These are phyloP conservation scores for Morpho helenor DNA, from an alignment of 2,888 invertebrate species.

Conservation along the genomic window DNA sequence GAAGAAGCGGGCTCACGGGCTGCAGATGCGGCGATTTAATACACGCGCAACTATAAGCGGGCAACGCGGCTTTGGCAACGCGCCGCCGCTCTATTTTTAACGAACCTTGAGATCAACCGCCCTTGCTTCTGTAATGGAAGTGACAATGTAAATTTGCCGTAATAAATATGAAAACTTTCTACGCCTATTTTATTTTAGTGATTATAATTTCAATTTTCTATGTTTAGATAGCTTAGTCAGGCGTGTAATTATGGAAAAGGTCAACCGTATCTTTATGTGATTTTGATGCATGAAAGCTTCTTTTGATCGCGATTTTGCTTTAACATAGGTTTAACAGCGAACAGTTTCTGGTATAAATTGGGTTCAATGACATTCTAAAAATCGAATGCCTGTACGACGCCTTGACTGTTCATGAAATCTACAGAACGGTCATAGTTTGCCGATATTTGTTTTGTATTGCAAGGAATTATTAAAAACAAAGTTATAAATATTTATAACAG, in stretches of 20 bases:
- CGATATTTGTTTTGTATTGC: too few species aligned
- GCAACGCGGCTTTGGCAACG: slow-evolving; percentile 69
- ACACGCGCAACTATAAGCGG: slow-evolving; percentile 59
- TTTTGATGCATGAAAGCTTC: slow-evolving; percentile 5
- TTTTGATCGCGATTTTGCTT: slow-evolving; percentile 8
- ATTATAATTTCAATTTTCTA: neutral
- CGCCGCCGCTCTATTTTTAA: slow-evolving; percentile 73
- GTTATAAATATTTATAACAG: too few species aligned
- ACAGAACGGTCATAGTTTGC: neutral
- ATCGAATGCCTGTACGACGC: too few species aligned
- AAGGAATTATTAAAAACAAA: too few species aligned
- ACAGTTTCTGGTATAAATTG: too few species aligned
- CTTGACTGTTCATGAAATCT: neutral
- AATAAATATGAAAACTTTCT: slow-evolving; percentile 11
- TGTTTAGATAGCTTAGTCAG: slow-evolving; percentile 1
- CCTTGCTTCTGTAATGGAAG: slow-evolving; percentile 63
- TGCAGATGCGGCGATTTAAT: slow-evolving; percentile 41
- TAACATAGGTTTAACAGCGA: too few species aligned
- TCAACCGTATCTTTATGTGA: neutral
- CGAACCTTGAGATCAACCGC: slow-evolving; percentile 75
- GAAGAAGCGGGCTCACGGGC: slow-evolving; percentile 31
- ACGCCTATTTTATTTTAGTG: slow-evolving; percentile 27
- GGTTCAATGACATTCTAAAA: too few species aligned
- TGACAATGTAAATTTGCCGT: slow-evolving; percentile 37
- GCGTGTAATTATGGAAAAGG: slow-evolving; percentile 9